A percentile compares a stretch with the other conserved stretches of the same genome.
These are phyloP conservation scores for Trinorchestia longiramus DNA, from an alignment of 1,140 invertebrate genomes.

Conservation along the genomic window DNA sequence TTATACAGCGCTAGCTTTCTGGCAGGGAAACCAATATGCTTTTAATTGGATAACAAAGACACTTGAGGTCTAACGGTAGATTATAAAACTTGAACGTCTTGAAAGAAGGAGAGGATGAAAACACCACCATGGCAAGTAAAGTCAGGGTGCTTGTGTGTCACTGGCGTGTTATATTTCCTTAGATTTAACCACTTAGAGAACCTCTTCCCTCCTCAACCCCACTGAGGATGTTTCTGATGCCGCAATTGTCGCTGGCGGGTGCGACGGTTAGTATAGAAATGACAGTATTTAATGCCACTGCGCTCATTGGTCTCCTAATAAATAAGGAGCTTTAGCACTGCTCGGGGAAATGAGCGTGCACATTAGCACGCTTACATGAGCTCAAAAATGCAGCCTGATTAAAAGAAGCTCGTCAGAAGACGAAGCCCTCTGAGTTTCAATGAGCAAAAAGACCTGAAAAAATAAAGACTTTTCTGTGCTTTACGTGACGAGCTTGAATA, in stretches of 20 bases:
- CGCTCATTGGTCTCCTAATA: conserved; percentile 33
- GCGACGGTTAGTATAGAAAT: conserved; percentile 47
- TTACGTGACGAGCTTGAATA: conserved; percentile 12
- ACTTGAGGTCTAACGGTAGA: too few species aligned
- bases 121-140: too few species aligned
- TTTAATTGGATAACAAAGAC: too few species aligned
- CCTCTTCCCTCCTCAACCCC: background rate
- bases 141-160: too few species aligned
- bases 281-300: conserved; percentile 14
- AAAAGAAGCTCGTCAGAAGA: conserved; percentile 36
- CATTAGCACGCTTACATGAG: conserved; percentile 7
- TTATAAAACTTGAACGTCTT: too few species aligned
- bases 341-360: conserved; percentile 25
- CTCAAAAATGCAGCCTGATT: conserved; percentile 51
- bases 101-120: too few species aligned
- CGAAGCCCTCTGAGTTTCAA: conserved; percentile 36
- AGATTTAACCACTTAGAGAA: too few species aligned
- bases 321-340: conserved; percentile 43
- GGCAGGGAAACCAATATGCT: too few species aligned
- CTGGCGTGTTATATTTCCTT: too few species aligned
- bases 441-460: background rate
- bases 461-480: conserved; percentile 11
- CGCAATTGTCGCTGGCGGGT: background rate
- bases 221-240: background rate
- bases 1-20: too few species aligned